Conservation (phyloP, 2,797 vertebrate genomes). For the Onychomys leucogaster region DNA sequence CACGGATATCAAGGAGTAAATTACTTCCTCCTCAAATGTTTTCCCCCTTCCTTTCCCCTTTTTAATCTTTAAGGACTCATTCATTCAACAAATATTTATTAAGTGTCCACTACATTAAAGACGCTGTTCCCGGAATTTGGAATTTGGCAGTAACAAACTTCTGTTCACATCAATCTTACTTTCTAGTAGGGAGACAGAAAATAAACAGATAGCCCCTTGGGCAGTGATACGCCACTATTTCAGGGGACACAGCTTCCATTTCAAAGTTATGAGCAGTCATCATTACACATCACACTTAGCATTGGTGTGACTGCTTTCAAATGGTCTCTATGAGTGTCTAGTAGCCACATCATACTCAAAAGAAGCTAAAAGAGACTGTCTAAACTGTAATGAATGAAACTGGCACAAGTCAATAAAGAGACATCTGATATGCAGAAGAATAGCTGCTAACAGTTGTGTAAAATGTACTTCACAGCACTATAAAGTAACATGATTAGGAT, state of each 20-base stretch:
- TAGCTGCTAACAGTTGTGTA: not conserved
- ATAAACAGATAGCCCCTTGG: slow-evolving; percentile 3
- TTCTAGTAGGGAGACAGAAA: slow-evolving; percentile 26
- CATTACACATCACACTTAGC: not conserved
- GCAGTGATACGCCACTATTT: not conserved
- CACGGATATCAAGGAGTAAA: slow-evolving; percentile 61
- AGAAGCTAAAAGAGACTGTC: not conserved
- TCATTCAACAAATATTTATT: slow-evolving; percentile 71
- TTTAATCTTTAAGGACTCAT: slow-evolving; percentile 62
- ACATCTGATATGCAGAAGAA: not conserved
- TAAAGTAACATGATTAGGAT: not conserved
- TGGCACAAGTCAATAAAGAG: not conserved
- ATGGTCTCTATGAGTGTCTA: not conserved
- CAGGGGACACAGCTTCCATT: not conserved
- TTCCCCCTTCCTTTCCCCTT: not conserved
- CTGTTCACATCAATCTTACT: not conserved
- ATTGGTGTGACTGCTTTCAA: not conserved
- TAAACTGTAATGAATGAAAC: not conserved
- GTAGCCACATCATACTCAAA: not conserved
- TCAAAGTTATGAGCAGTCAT: not conserved
- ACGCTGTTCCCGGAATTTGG: not conserved
- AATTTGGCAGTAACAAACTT: not conserved
- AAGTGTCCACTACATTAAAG: slow-evolving; percentile 58
- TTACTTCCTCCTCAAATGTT: slow-evolving; percentile 60
- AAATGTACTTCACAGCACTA: not conserved